phyloP scores from a whole-genome alignment of 2,888 invertebrate species.

The Agrotis segetum region DNA sequence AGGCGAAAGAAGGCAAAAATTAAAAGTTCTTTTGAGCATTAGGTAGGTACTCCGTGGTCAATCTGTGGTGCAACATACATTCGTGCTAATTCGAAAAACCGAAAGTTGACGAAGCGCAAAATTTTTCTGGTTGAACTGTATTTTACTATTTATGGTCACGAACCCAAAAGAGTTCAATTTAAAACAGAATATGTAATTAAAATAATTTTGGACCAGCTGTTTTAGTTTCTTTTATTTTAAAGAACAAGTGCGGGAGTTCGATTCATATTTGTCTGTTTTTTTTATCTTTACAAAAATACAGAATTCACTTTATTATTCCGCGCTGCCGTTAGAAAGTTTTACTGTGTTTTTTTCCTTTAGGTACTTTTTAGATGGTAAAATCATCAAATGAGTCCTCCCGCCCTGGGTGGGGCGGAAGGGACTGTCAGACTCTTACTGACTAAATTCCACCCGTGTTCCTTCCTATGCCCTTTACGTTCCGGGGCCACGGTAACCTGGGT shows the following conservation, averaged over 20 bases:
- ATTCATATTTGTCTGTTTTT: not conserved
- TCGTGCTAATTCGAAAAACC: not conserved
- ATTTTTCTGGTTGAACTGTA: not conserved
- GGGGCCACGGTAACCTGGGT: no score
- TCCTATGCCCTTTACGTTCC: no score
- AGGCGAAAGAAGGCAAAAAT: not conserved
- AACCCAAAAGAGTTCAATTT: not conserved
- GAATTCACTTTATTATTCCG: not conserved
- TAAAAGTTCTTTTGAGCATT: not conserved
- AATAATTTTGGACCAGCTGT: not conserved
- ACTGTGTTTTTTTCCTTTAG: not conserved
- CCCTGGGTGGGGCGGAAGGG: no score
- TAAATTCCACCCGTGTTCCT: no score
- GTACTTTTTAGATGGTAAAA: no score
- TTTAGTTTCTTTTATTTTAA: not conserved
- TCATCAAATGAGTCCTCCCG: no score
- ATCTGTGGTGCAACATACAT: not conserved
- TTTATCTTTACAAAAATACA: not conserved
- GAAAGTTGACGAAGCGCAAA: not conserved
- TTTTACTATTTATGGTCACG: not conserved
- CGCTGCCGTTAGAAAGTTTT: not conserved
- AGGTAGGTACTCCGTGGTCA: no score
- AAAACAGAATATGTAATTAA: not conserved
- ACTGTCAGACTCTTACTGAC: no score
- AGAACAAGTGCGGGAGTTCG: not conserved